Evolutionary conservation across 2,888 invertebrate genomes (phyloP).

Genomic region (Cheilosia scutellata): DNA sequence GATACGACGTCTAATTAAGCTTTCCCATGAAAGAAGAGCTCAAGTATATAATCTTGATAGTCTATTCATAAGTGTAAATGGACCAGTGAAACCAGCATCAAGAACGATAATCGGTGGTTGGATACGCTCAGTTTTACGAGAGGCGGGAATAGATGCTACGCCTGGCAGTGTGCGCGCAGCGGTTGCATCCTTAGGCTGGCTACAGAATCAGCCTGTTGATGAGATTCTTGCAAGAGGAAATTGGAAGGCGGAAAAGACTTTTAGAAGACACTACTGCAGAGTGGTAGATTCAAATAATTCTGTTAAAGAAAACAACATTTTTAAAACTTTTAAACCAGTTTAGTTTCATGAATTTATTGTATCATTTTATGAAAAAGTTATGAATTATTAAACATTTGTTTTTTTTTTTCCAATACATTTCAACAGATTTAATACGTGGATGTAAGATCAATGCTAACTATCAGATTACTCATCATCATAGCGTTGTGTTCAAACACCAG

Average conservation of each 20-base stretch:
- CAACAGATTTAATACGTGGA: too few species aligned
- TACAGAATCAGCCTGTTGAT: conserved; percentile 1
- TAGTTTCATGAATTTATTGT: background rate
- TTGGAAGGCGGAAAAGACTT: conserved; percentile 7
- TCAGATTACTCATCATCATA: background rate
- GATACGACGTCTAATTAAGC: conserved; percentile 5
- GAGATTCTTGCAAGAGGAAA: conserved; percentile 19
- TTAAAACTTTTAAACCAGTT: conserved; percentile 7
- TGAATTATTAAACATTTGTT: too few species aligned
- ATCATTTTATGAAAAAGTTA: too few species aligned
- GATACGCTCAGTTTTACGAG: conserved; percentile 16
- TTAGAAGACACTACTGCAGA: conserved; percentile 7
- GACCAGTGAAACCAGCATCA: conserved; percentile 11
- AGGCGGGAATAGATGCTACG: conserved; percentile 12
- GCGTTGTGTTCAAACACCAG: conserved; percentile 1
- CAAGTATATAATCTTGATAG: conserved; percentile 1
- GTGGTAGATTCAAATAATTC: background rate
- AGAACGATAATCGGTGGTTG: conserved; percentile 22
- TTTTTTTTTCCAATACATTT: too few species aligned
- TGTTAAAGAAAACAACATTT: background rate
- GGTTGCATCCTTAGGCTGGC: conserved; percentile 23
- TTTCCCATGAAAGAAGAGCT: conserved; percentile 14
- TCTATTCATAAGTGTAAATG: conserved; percentile 18
- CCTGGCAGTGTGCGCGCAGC: conserved; percentile 28
- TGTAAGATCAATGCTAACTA: background rate